These are phyloP conservation scores for Chaenocephalus aceratus DNA, from an alignment of 2,113 vertebrate genomes.

Conservation along the genomic window DNA sequence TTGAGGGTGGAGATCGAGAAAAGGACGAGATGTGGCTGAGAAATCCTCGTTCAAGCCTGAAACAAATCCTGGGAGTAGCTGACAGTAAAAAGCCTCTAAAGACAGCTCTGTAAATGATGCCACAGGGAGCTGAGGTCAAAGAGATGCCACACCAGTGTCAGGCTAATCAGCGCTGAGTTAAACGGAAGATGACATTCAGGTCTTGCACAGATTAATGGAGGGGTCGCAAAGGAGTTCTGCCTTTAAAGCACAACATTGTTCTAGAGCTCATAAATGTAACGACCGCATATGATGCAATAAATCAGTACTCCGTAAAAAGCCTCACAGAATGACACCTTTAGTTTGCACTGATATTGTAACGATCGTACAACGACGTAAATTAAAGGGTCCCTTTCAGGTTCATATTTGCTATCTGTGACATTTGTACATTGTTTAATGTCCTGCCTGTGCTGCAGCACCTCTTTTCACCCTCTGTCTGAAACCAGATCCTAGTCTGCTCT, in stretches of 20 bases:
- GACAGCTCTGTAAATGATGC: neutral
- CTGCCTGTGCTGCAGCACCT: no score
- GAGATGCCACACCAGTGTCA: neutral
- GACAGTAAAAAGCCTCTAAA: neutral
- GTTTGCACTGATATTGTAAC: neutral
- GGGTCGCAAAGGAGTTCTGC: neutral
- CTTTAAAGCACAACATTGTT: slow-evolving; percentile 9
- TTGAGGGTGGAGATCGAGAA: neutral
- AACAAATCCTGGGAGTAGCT: neutral
- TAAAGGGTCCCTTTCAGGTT: no score
- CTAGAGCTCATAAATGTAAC: neutral
- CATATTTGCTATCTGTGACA: no score
- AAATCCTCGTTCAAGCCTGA: slow-evolving; percentile 9
- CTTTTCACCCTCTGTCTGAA: no score
- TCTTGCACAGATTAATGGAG: no score
- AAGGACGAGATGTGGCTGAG: neutral
- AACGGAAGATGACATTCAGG: no score
- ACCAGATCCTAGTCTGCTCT: no score
- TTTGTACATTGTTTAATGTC: no score
- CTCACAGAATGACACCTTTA: neutral
- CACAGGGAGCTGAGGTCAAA: slow-evolving; percentile 18
- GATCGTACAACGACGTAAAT: neutral
- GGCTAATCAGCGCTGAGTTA: slow-evolving; percentile 39
- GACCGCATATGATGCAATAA: neutral
- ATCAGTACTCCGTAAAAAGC: neutral